phyloP scores from a whole-genome alignment of 2,888 invertebrate species.

The Leucophenga montana region DNA sequence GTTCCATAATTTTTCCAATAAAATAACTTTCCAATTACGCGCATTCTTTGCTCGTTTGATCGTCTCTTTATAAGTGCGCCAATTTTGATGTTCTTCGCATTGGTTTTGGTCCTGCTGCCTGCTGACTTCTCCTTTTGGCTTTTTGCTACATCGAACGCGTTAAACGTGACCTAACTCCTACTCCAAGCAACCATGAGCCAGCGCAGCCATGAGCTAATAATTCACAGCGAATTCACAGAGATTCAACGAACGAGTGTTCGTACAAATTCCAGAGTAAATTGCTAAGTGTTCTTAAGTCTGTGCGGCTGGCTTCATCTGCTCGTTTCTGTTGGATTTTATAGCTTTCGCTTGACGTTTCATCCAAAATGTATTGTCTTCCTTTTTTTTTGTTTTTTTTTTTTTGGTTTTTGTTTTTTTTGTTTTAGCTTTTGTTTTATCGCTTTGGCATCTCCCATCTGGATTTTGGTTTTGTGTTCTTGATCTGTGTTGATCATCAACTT shows the following conservation, averaged over 20 bases:
- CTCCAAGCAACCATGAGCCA: conserved; percentile 29
- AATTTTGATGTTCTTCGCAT: conserved; percentile 67
- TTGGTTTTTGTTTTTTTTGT: not conserved
- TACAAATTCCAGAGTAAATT: conserved; percentile 47
- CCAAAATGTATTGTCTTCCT: not conserved
- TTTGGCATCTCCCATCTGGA: not conserved
- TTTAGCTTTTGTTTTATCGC: conserved; percentile 1
- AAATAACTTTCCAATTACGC: conserved; percentile 65
- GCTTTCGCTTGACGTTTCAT: not conserved
- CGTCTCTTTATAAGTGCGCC: conserved; percentile 58
- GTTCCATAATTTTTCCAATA: conserved; percentile 70
- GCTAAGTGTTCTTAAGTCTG: conserved; percentile 33
- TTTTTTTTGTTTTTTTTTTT: conserved; percentile 7
- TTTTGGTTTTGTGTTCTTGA: not conserved
- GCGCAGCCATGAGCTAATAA: conserved; percentile 42
- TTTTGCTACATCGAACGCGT: conserved; percentile 46
- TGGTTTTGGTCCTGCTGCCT: conserved; percentile 36
- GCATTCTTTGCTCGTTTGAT: conserved; percentile 7
- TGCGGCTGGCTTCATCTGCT: too few relatives aligned
- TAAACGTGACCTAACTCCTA: conserved; percentile 69
- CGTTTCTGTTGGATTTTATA: conserved; percentile 3
- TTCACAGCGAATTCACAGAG: conserved; percentile 44
- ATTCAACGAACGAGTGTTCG: too few relatives aligned
- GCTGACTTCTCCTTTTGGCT: too few relatives aligned
- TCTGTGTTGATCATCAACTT: not conserved